Evolutionary conservation across 30 jellyfish, hydroid and myxozoan species (phyloP), one percentile per base, ranked within the genome.

Genomic region (Cassiopea andromeda): DNA sequence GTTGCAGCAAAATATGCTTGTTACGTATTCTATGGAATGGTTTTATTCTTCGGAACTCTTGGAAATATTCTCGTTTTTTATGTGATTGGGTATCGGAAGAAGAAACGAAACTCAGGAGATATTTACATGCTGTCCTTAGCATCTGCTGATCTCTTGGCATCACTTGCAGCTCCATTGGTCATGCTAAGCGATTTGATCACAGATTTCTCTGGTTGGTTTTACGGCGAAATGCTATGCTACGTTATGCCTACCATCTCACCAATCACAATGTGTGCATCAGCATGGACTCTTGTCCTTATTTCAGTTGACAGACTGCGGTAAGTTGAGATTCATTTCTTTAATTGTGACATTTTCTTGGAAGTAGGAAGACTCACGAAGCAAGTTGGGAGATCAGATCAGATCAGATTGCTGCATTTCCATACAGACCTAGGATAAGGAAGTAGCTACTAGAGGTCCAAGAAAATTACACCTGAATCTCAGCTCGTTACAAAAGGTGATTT

Each of bases 51-150:
- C 43, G 97, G 97, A 1, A 71, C 76, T 18, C 59, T 78, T 46
- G 97, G 97, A 2, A 90, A 90, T 68, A 75, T 75, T 6, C 38
- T 90, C 78, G 97, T 90, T 46, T 46, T 90, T 17, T 90, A 81
- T 84, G 89, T 75, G 44, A 45, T 90, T 64, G 97, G 97, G 9
- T 58, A 15, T 72, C 83, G 85, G 18, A 75, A 81, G 68, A 90
- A 82, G 83, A 82, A 76, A 44, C 85, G 84, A 10, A 66, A 79
- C 50, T 60, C 81, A 27, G 79, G 92, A n/a, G 97, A 90, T 13
- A 58, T 81, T 12, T 90, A 66, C 84, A 67, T 90, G 47, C 73
- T 90, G 66, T 70, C 89, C 16, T 57, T 90, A 10, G 97, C 90
- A 2, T 27, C 60, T 46, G 85, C 89, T 14, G 97, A 90, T 54